Base-by-base conservation (phyloP, 2,113 vertebrate genomes). In the Crocuta crocuta region DNA sequence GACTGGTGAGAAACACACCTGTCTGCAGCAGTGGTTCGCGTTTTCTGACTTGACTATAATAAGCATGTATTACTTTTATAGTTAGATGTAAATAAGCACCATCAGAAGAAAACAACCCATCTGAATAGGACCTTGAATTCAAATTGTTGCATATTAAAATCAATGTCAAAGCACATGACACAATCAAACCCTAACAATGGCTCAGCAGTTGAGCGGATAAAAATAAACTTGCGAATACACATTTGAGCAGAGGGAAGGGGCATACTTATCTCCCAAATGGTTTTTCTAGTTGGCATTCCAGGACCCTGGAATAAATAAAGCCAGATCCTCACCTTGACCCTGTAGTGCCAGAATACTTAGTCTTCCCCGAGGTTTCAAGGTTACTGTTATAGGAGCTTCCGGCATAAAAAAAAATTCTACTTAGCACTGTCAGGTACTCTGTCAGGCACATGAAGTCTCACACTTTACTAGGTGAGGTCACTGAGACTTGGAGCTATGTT, bases 131-230 rank as follows among this genome's bases (percentile, higher is more conserved):
- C 68, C 66, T 96, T 95, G 73, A 89, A 95, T 87, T 96, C 90
- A 94, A 94, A 96, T 55, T 71, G 86, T 45, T 97, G 55, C 61
- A 83, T 89, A 90, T 97, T 96, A 95, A 98, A 97, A 95, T 91
- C 91, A 97, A 89, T 93, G 79, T 91, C 87, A 97, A 96, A 95
- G 70, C 76, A 96, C 48, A 95, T 24, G 94, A 84, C 83, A 87
- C 70, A 70, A 91, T 87, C 55, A 90, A 97, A 93, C 84, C 43
- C 68, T 94, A 74, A 93, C 82, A 97, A 79, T 16, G 7, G 73
- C 68, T 79, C 89, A 96, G 92, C 73, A 87, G 55, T 80, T 86
- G 74, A 95, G 55, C 95, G 19, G 82, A 80, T 95, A 95, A 96
- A 98, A 98, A 98, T 93, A 96, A 78, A 88, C 80, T 85, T 82